A percentile compares a stretch with the other conserved stretches of the same genome.
phyloP scores from a whole-genome alignment of 2,797 vertebrate species.

The Leontopithecus rosalia region DNA sequence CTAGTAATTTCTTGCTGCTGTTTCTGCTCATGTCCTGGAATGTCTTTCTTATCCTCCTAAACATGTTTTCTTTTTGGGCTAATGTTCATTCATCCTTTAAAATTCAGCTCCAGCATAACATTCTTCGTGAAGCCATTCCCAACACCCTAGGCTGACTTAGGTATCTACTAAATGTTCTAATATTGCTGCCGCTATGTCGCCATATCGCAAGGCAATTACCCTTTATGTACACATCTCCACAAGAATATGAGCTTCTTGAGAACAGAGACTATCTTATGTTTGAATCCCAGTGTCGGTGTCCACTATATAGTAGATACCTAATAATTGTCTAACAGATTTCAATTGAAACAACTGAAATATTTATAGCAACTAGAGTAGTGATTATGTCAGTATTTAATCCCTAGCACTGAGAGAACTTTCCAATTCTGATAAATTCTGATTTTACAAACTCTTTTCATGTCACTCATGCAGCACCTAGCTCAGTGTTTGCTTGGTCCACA shows the following conservation, averaged over 20 bases:
- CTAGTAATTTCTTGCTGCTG: not conserved
- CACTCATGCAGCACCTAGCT: not conserved
- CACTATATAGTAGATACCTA: not conserved
- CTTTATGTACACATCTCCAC: not conserved
- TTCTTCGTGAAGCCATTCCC: not conserved
- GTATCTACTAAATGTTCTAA: not conserved
- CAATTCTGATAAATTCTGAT: not conserved
- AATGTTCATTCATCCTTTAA: slow-evolving; percentile 14
- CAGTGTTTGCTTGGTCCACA: not conserved
- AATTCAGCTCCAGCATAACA: not conserved
- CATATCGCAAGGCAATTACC: not conserved
- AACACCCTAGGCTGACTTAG: not conserved
- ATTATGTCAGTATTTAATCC: not conserved
- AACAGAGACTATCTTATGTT: not conserved
- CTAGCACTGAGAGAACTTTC: not conserved
- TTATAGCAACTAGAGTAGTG: not conserved
- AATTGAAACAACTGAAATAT: not conserved
- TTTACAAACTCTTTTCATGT: not conserved
- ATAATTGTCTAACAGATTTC: not conserved
- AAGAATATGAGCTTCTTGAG: not conserved
- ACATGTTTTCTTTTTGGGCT: not conserved
- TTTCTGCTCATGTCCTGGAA: not conserved
- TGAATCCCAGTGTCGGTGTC: not conserved
- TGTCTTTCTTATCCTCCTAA: not conserved
- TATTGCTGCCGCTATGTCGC: not conserved